These are phyloP conservation scores for Drusus annulatus DNA, from an alignment of 1,140 invertebrate species.

Conservation along the genomic window DNA sequence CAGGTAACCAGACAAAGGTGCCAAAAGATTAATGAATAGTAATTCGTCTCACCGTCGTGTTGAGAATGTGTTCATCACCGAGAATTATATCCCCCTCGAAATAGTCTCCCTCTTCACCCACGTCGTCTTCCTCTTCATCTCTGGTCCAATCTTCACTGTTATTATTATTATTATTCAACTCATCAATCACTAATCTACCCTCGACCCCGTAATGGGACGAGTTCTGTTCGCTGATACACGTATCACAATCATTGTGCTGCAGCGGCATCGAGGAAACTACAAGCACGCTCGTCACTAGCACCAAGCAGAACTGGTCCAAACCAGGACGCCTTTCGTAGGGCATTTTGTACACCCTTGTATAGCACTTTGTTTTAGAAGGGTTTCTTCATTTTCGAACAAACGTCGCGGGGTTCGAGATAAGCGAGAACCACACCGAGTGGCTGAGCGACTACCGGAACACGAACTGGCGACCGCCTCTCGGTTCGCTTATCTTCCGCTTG, in stretches of 20 bases:
- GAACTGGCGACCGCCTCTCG: constrained; percentile 44
- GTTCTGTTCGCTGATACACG: constrained; percentile 48
- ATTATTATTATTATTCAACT: constrained; percentile 18
- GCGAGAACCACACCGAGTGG: constrained; percentile 10
- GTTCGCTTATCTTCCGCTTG: constrained; percentile 33
- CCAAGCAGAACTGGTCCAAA: constrained; percentile 33
- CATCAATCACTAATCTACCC: constrained; percentile 55
- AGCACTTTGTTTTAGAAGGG: neutral
- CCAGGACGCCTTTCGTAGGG: neutral
- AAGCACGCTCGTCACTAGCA: constrained; percentile 19
- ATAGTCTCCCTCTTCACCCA: constrained; percentile 55
- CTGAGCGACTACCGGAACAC: constrained; percentile 44
- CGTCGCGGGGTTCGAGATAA: constrained; percentile 30
- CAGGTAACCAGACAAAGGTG: constrained; percentile 55
- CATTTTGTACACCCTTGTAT: constrained; percentile 32
- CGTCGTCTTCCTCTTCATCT: constrained; percentile 53
- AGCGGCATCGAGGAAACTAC: neutral
- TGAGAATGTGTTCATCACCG: constrained; percentile 55
- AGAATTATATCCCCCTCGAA: constrained; percentile 58
- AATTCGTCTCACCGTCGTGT: constrained; percentile 58
- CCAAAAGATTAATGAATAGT: constrained; percentile 57
- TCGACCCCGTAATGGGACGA: constrained; percentile 42
- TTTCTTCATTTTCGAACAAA: neutral
- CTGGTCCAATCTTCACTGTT: constrained; percentile 27
- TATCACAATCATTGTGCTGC: constrained; percentile 54